These are phyloP conservation scores for Spea multiplicata DNA, from an alignment of 2,113 vertebrate genomes.

Conservation along the genomic window DNA sequence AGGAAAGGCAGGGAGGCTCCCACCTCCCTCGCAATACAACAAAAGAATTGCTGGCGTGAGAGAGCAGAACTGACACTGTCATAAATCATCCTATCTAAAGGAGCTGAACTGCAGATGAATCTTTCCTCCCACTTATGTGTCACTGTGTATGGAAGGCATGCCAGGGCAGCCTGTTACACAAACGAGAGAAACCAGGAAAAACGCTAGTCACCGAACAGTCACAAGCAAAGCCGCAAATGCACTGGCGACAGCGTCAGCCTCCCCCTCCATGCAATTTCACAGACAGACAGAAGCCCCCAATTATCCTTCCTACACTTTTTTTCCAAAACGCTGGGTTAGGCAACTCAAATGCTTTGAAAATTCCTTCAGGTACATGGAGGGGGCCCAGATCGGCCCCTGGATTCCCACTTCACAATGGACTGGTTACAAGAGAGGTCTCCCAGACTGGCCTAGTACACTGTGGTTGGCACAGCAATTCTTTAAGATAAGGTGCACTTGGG, in stretches of 20 bases:
- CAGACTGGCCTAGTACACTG: too few species aligned
- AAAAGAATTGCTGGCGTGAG: conserved; percentile 46
- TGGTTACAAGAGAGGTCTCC: too few species aligned
- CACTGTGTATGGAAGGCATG: conserved; percentile 22
- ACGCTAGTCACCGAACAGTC: neutral
- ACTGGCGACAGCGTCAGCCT: neutral
- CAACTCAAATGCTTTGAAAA: too few species aligned
- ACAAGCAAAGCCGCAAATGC: neutral
- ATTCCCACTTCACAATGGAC: too few species aligned
- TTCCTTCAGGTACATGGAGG: too few species aligned
- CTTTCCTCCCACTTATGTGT: conserved; percentile 41
- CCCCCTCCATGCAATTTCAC: neutral
- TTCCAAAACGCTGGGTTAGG: too few species aligned
- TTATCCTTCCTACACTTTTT: neutral
- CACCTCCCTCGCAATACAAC: conserved; percentile 41
- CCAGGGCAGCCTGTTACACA: conserved; percentile 23
- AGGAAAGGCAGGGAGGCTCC: conserved; percentile 40
- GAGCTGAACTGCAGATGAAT: conserved; percentile 36
- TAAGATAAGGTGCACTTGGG: too few species aligned
- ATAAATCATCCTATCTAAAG: conserved; percentile 44
- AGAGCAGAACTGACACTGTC: conserved; percentile 46
- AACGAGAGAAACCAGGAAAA: neutral
- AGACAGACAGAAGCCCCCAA: neutral
- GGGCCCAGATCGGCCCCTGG: too few species aligned
- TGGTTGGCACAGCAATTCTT: too few species aligned